Conservation (phyloP, 2,797 vertebrate species). For the Liasis olivaceus region DNA sequence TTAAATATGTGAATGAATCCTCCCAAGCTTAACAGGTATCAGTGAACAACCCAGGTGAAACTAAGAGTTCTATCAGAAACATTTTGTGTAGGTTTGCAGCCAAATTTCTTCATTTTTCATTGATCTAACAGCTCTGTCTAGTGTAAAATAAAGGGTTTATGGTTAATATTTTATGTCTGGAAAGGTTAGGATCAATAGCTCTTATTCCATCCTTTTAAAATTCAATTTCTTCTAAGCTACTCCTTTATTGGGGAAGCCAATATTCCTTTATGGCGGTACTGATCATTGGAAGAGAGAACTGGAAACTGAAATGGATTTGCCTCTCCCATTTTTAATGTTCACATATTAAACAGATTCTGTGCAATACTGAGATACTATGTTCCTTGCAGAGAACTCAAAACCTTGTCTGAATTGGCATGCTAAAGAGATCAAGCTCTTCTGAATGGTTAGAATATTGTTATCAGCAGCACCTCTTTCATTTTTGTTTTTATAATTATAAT, state of each 20-base stretch:
- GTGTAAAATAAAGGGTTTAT: constrained; percentile 39
- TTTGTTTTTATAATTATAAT: neutral
- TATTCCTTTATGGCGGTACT: constrained; percentile 42
- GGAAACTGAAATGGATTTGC: constrained; percentile 24
- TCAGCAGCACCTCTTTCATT: neutral
- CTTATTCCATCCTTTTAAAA: constrained; percentile 30
- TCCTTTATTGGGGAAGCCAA: constrained; percentile 31
- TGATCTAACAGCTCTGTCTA: constrained; percentile 24
- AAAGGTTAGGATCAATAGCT: constrained; percentile 46
- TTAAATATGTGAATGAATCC: constrained; percentile 16
- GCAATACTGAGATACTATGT: constrained; percentile 26
- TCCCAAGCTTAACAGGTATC: constrained; percentile 35
- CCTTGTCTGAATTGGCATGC: neutral
- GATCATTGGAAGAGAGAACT: constrained; percentile 3
- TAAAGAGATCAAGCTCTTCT: neutral
- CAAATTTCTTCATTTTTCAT: constrained; percentile 28
- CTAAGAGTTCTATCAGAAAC: constrained; percentile 26
- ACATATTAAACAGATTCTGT: constrained; percentile 22
- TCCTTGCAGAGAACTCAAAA: neutral
- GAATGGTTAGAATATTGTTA: neutral
- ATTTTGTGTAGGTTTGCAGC: constrained; percentile 47
- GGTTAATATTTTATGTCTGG: constrained; percentile 55
- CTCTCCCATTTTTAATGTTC: constrained; percentile 15
- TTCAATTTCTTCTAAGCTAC: constrained; percentile 35
- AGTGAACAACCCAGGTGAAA: neutral